phyloP scores from a whole-genome alignment of 35 echinoderm and acorn worm species.

The Ophiothrix spiculata region DNA sequence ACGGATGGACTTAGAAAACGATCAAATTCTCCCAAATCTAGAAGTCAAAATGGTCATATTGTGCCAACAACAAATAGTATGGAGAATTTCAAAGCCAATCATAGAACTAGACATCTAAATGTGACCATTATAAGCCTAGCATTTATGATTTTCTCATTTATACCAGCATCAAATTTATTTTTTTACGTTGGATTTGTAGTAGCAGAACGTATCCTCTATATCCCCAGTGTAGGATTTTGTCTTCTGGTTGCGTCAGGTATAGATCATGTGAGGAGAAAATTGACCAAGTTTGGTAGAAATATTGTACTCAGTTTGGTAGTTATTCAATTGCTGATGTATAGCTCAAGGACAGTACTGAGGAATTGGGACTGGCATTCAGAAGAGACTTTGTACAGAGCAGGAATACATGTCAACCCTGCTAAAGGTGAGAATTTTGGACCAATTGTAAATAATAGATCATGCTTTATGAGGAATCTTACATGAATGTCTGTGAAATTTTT shows the following conservation, averaged over 20 bases:
- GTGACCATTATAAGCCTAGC: slow-evolving; percentile 61
- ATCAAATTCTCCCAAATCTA: not conserved
- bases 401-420: slow-evolving; percentile 81
- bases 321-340: slow-evolving; percentile 44
- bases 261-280: slow-evolving; percentile 35
- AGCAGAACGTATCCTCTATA: slow-evolving; percentile 90
- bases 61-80: not conserved
- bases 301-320: slow-evolving; percentile 28
- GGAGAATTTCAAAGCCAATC: not conserved
- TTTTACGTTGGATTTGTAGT: slow-evolving; percentile 97
- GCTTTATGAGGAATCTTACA: too few relatives aligned
- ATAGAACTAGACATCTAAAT: slow-evolving; percentile 38
- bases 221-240: slow-evolving; percentile 93
- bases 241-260: slow-evolving; percentile 45
- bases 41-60: slow-evolving; percentile 22
- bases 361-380: slow-evolving; percentile 91
- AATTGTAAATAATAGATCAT: too few relatives aligned
- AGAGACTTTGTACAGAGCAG: slow-evolving; percentile 79
- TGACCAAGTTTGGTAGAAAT: not conserved
- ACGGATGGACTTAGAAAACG: slow-evolving; percentile 22
- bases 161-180: slow-evolving; percentile 86
- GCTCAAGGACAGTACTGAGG: slow-evolving; percentile 61
- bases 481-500: too few relatives aligned
- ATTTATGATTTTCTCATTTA: slow-evolving; percentile 77
- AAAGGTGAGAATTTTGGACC: slow-evolving; percentile 70